Percentiles rank a stretch among this genome's conserved stretches.
Conservation (phyloP, 2,797 vertebrate species). For the Sebastes umbrosus region DNA sequence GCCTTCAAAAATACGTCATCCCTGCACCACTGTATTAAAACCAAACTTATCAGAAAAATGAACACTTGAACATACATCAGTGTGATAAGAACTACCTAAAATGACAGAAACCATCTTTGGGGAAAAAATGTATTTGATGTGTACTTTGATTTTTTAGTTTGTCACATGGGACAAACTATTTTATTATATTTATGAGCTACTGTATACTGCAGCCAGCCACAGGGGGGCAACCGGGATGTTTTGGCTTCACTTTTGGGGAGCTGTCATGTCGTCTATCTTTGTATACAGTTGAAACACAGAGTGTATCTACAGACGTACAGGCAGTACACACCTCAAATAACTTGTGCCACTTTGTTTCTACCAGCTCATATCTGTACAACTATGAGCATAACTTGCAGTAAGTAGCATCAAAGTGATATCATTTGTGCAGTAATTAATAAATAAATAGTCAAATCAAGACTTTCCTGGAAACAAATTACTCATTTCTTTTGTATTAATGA, state of each 20-base stretch:
- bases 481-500: slow-evolving; percentile 21
- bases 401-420: not conserved
- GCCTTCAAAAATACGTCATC: too few species aligned
- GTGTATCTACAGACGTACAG: not conserved
- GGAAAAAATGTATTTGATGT: too few species aligned
- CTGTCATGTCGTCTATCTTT: not conserved
- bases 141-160: too few species aligned
- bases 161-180: too few species aligned
- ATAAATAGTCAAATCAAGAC: slow-evolving; percentile 1
- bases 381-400: not conserved
- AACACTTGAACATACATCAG: too few species aligned
- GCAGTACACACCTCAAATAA: not conserved
- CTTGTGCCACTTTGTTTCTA: not conserved
- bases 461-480: not conserved
- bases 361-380: not conserved
- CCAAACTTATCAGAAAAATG: too few species aligned
- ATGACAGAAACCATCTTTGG: too few species aligned
- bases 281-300: not conserved
- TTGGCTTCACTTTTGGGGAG: not conserved
- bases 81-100: too few species aligned
- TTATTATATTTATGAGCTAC: not conserved
- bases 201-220: not conserved
- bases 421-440: not conserved
- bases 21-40: too few species aligned
- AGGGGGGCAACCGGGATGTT: not conserved